Evolutionary conservation across 2,797 vertebrate genomes (phyloP), one percentile per base, ranked within the genome.

Genomic region (Schizothorax lantsangensis): DNA sequence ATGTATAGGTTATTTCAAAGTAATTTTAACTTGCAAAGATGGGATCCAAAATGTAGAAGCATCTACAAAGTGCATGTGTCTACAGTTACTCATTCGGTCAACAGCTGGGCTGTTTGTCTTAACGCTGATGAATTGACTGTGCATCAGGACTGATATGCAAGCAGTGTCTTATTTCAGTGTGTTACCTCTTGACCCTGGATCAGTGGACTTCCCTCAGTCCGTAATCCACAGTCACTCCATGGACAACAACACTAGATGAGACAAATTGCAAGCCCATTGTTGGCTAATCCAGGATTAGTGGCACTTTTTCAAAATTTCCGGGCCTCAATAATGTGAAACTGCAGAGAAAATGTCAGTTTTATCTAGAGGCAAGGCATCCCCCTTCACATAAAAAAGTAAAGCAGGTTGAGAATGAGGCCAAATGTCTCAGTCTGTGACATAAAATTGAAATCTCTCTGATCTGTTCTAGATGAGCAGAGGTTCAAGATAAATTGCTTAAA

Each of bases 201-300:
- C 84, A 88, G 54, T 69, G 84, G 79, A 84, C 81, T 80, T 86
- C 77, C 74, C 68, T 81, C 72, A 43, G 80, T 86, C 73, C 21
- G 10, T 90, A 87, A 90, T 87, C 84, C 87, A 73, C 30, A 83
- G 59, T 86, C 54, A 80, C 33, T 81, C 38, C 40, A 66, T 36
- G 43, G 72, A 84, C 85, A 80, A 66, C 73, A 74, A 66, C 45
- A 74, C 75, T 36, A 57, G 81, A 64, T 69, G 75, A 87, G 84
- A 85, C 73, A 57, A 87, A 84, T 86, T 88, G 38, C 26, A 79
- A 86, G 12, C 8, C 82, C 71, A 85, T 88, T 86, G 74, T 85
- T 89, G 79, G 85, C 72, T 89, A 89, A 92, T 89, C 91, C 86
- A 30, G 69, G 90, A 91, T 92, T 90, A 90, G 80, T 40, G 40